Base-by-base conservation (phyloP, 2,113 vertebrate genomes). In the Phyllostomus discolor region DNA sequence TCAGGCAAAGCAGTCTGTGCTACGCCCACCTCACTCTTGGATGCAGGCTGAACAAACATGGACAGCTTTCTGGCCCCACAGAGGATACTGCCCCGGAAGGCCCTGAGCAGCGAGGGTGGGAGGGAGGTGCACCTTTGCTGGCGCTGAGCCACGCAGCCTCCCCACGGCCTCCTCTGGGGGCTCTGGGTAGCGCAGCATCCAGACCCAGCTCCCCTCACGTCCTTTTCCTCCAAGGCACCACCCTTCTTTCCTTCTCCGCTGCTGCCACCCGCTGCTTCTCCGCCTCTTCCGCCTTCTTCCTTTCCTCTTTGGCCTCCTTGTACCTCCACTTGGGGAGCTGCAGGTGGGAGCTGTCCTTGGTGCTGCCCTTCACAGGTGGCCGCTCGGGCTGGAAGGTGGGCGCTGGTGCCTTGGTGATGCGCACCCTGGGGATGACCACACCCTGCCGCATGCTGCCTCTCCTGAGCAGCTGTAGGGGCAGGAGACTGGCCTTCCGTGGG, bases 321-420 rank as follows among this genome's bases (percentile, higher is more conserved):
- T 99, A 99, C 19, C 99, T 98, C 99, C 99, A 99, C 94, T 99
- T 99, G 88, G 99, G 99, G 91, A 99, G 98, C 98, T 99, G 99
- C 96, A 99, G 98, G 59, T 99, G 98, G 54, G 98, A 97, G 69
- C 98, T 99, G 0, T 99, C 98, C 97, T 98, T 98, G 52, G 91
- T 28, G 35, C 98, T 99, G 97, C 98, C 99, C 96, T 98, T 99
- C 84, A 98, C 96, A 0, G 97, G 92, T 0, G 96, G 64, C 28
- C 98, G 98, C 85, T 99, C 99, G 0, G 99, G 99, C 80, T 99
- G 97, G 88, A 99, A 99, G 48, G 98, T 99, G 75, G 99, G 97
- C 0, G 98, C 52, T 0, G 99, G 99, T 8, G 99, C 99, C 97
- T 99, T 99, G 98, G 98, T 98, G 93, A 99, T 89, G 26, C 99